phyloP scores from a whole-genome alignment of 1,140 invertebrate genomes.

The Calephelis virginiensis region DNA sequence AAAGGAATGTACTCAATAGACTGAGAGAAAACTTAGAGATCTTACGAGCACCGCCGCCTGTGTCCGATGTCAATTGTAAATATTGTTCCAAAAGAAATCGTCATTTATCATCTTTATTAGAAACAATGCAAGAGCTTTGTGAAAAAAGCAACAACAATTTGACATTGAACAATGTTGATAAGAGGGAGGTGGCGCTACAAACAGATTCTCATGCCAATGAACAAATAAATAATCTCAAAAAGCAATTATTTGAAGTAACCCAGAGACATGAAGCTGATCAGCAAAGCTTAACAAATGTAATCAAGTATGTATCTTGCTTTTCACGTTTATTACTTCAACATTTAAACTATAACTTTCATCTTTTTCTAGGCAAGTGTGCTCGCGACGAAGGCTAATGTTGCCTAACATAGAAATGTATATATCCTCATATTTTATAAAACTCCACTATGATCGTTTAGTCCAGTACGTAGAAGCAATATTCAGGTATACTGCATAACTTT shows the following conservation, averaged over 20 bases:
- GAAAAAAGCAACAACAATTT: neutral
- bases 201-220: constrained; percentile 18
- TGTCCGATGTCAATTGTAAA: constrained; percentile 10
- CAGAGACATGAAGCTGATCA: constrained; percentile 41
- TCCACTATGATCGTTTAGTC: too few species aligned
- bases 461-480: too few species aligned
- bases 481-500: too few species aligned
- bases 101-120: constrained; percentile 1
- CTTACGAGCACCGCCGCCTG: neutral
- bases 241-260: constrained; percentile 26
- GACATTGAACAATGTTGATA: constrained; percentile 16
- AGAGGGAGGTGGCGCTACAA: constrained; percentile 12
- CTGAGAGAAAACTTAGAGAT: neutral
- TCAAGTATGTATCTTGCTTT: constrained; percentile 38
- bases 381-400: too few species aligned
- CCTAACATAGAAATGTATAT: too few species aligned
- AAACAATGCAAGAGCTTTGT: constrained; percentile 15
- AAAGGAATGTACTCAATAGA: neutral
- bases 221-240: constrained; percentile 19
- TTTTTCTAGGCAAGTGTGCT: too few species aligned
- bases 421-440: too few species aligned
- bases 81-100: constrained; percentile 14
- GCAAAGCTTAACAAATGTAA: constrained; percentile 37
- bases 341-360: too few species aligned
- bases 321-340: neutral